phyloP scores from a whole-genome alignment of 2,113 vertebrate species.

The Brachypteracias leptosomus region DNA sequence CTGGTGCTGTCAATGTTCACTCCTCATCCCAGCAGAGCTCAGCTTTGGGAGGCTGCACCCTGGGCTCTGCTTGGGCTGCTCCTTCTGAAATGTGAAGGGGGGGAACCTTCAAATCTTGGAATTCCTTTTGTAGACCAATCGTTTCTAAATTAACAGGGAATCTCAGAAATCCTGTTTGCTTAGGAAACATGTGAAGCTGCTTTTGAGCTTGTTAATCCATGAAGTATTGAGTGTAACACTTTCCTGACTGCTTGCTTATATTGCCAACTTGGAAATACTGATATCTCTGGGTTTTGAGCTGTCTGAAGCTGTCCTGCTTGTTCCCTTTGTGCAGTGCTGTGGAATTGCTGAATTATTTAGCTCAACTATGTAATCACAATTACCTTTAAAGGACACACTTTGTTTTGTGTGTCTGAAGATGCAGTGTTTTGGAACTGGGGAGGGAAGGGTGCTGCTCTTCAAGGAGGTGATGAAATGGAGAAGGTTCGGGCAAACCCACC shows the following conservation, averaged over 20 bases:
- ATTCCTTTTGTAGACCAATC: background rate
- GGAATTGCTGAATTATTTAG: constrained; percentile 42
- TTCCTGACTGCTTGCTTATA: background rate
- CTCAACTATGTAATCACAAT: constrained; percentile 12
- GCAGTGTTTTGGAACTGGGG: background rate
- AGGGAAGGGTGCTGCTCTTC: background rate
- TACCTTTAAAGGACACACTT: background rate
- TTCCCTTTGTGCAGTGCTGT: constrained; percentile 2
- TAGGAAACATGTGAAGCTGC: background rate
- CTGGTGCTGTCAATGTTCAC: constrained; percentile 9
- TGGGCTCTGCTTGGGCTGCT: background rate
- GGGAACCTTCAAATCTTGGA: background rate
- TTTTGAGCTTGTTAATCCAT: background rate
- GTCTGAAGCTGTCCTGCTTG: background rate
- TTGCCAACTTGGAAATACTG: background rate
- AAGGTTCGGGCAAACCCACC: background rate
- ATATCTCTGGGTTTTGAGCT: background rate
- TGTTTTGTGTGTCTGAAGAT: background rate
- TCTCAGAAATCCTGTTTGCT: background rate
- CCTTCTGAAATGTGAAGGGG: background rate
- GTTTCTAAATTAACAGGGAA: background rate
- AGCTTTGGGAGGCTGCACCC: background rate
- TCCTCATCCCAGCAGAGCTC: background rate
- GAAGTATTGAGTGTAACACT: background rate
- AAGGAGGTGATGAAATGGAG: background rate